These are phyloP conservation scores for Phymorhynchus buccinoides DNA, from an alignment of 1,140 invertebrate genomes.

Conservation along the genomic window DNA sequence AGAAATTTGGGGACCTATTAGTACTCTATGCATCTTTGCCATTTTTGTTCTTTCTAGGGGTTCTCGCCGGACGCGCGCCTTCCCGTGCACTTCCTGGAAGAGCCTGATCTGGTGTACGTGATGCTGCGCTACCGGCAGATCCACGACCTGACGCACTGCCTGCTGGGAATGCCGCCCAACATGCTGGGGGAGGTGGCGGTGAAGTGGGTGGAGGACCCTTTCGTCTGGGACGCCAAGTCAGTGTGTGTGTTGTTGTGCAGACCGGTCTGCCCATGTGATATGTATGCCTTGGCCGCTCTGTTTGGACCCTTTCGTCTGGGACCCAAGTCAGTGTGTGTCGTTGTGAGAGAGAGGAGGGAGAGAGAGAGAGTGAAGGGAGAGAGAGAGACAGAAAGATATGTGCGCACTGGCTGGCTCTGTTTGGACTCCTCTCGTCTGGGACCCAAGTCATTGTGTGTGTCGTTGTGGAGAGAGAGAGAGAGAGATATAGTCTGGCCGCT, in stretches of 20 bases:
- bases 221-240: too few relatives aligned
- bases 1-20: too few relatives aligned
- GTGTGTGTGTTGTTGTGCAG: too few relatives aligned
- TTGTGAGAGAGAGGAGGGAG: neutral
- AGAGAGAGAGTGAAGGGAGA: neutral
- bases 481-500: conserved; percentile 73
- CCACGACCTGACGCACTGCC: conserved; percentile 94
- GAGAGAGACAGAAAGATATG: conserved; percentile 82
- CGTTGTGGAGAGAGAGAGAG: conserved; percentile 76
- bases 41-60: conserved; percentile 76
- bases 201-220: conserved; percentile 99
- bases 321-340: conserved; percentile 80
- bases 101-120: conserved; percentile 92
- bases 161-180: conserved; percentile 93
- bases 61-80: conserved; percentile 94
- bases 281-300: conserved; percentile 73
- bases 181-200: conserved; percentile 93
- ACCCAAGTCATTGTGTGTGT: neutral
- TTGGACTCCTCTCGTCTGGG: too few relatives aligned
- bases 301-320: conserved; percentile 74
- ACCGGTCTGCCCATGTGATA: conserved; percentile 75
- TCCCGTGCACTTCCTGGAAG: conserved; percentile 91
- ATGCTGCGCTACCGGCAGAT: conserved; percentile 97
- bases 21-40: too few relatives aligned
- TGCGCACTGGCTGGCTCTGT: conserved; percentile 97